These are phyloP conservation scores for Coturnix japonica DNA, from an alignment of 2,113 vertebrate genomes.

Conservation along the genomic window DNA sequence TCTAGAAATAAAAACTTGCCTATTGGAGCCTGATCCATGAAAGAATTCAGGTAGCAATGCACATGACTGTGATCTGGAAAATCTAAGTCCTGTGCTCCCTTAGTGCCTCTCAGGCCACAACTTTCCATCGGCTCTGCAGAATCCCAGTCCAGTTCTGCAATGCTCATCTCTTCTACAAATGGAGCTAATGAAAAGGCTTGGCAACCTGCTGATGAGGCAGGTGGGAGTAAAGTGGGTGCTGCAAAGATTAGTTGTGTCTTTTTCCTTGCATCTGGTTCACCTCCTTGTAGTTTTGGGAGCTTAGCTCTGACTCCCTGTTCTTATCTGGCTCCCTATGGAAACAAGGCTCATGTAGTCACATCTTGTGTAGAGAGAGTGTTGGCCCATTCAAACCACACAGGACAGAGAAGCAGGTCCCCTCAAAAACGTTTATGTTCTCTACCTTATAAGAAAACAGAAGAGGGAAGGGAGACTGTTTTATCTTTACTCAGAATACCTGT, in stretches of 20 bases:
- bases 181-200: neutral
- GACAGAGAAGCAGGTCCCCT: neutral
- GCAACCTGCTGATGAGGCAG: neutral
- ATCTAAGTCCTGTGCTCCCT: rapidly evolving
- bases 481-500: neutral
- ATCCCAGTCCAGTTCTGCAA: neutral
- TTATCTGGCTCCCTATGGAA: neutral
- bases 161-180: neutral
- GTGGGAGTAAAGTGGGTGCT: neutral
- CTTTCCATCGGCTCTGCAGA: neutral
- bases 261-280: neutral
- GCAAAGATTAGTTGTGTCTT: neutral
- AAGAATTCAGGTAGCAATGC: neutral
- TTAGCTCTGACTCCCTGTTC: neutral
- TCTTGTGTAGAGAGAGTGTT: neutral
- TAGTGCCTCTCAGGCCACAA: neutral
- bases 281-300: neutral
- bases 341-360: neutral
- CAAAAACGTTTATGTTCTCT: neutral
- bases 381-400: neutral
- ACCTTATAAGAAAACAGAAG: neutral
- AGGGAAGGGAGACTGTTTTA: neutral
- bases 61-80: neutral
- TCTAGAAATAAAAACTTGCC: neutral
- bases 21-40: neutral